Evolutionary conservation across 2,113 vertebrate genomes (phyloP).

Genomic region (Ellobius talpinus): DNA sequence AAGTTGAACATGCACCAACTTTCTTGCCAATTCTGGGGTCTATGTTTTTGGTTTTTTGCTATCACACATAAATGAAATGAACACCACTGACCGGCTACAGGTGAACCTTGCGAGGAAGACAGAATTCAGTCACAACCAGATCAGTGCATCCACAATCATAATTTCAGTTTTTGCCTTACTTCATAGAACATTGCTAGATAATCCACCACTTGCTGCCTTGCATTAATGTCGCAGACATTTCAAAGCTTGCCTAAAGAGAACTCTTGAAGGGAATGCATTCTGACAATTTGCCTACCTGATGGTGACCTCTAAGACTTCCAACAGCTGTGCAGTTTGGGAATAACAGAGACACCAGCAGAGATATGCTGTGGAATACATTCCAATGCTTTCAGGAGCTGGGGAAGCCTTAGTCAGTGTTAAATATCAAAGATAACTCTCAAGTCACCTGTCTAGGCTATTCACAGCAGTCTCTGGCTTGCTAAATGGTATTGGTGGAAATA

Average conservation of each 20-base stretch:
- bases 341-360: conserved; percentile 29
- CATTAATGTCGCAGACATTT: conserved; percentile 14
- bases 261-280: neutral
- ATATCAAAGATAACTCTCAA: conserved; percentile 68
- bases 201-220: neutral
- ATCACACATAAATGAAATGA: neutral
- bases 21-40: neutral
- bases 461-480: neutral
- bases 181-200: neutral
- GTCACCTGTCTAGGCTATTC: conserved; percentile 22
- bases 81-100: conserved; percentile 14
- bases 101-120: conserved; percentile 49
- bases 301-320: conserved; percentile 45
- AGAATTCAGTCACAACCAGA: neutral
- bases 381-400: neutral
- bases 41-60: neutral
- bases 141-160: neutral
- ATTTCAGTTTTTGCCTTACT: conserved; percentile 49
- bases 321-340: neutral
- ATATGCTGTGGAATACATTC: conserved; percentile 41
- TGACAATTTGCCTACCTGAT: neutral
- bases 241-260: conserved; percentile 20
- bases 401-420: conserved; percentile 39
- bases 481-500: neutral
- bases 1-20: neutral